Conservation (phyloP, 2,888 invertebrate species). For the Tortrix viridana region DNA sequence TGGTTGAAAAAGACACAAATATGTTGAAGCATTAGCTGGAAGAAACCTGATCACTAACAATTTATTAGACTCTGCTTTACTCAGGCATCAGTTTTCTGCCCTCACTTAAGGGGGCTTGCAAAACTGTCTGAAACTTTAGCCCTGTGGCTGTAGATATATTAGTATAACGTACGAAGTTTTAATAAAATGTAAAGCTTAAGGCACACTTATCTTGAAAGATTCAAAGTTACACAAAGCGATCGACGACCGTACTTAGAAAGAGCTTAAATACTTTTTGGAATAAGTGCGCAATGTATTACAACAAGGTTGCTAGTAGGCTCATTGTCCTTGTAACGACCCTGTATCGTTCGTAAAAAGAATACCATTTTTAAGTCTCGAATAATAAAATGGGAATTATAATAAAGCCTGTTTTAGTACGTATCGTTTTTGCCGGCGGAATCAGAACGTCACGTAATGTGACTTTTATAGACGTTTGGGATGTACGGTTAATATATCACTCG, state of each 20-base stretch:
- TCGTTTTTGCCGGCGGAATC: constrained; percentile 41
- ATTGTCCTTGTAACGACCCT: constrained; percentile 3
- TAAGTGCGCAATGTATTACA: constrained; percentile 8
- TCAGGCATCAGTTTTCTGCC: background rate
- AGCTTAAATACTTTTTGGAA: background rate
- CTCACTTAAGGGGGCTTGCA: too few species aligned
- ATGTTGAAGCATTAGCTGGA: too few species aligned
- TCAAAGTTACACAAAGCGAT: constrained; percentile 1
- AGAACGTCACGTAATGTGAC: constrained; percentile 46
- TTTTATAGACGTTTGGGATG: background rate
- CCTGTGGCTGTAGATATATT: background rate
- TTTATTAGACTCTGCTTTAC: too few species aligned
- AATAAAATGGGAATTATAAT: constrained; percentile 61
- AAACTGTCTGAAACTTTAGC: background rate
- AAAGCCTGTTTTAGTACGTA: constrained; percentile 55
- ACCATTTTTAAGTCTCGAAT: constrained; percentile 54
- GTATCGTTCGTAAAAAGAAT: constrained; percentile 50
- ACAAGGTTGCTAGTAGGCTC: constrained; percentile 11
- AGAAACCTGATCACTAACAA: too few species aligned
- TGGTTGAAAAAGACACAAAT: too few species aligned
- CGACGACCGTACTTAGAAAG: background rate
- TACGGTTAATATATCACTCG: background rate
- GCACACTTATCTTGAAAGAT: background rate
- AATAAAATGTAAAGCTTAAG: constrained; percentile 7
- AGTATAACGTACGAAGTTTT: constrained; percentile 10